Percentiles rank a stretch among this genome's conserved stretches.
Evolutionary conservation across 2,113 vertebrate genomes (phyloP).

Genomic region (Carollia perspicillata): DNA sequence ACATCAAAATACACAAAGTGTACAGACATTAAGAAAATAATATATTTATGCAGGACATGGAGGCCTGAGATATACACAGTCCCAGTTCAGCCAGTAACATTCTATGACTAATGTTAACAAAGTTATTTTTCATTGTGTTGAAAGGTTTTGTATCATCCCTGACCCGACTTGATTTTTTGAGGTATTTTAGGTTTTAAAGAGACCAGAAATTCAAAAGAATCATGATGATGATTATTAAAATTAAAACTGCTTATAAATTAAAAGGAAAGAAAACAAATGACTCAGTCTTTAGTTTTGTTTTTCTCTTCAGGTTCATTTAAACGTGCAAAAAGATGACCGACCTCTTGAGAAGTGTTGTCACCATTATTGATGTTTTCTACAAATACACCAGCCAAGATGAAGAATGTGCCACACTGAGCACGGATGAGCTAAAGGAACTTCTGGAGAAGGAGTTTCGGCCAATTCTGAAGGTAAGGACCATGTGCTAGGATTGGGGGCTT

Average conservation of each 20-base stretch:
- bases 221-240: not conserved
- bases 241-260: not conserved
- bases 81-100: not conserved
- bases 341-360: constrained; percentile 78
- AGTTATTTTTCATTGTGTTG: not conserved
- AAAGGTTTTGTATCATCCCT: not conserved
- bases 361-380: constrained; percentile 76
- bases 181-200: constrained; percentile 7
- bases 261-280: not conserved
- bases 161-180: not conserved
- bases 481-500: not conserved
- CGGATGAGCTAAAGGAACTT: constrained; percentile 75
- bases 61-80: not conserved
- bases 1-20: not conserved
- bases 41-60: not conserved
- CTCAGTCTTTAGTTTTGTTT: not conserved
- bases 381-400: constrained; percentile 64
- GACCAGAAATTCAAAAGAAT: constrained; percentile 1
- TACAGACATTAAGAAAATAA: not conserved
- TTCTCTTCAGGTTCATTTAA: constrained; percentile 61
- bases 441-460: constrained; percentile 75
- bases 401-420: constrained; percentile 66
- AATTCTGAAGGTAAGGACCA: constrained; percentile 67
- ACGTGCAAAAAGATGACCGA: constrained; percentile 74
- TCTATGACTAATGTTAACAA: not conserved